Evolutionary conservation across 64 coral and sea anemone species (phyloP).

Genomic region (Montipora cactus): DNA sequence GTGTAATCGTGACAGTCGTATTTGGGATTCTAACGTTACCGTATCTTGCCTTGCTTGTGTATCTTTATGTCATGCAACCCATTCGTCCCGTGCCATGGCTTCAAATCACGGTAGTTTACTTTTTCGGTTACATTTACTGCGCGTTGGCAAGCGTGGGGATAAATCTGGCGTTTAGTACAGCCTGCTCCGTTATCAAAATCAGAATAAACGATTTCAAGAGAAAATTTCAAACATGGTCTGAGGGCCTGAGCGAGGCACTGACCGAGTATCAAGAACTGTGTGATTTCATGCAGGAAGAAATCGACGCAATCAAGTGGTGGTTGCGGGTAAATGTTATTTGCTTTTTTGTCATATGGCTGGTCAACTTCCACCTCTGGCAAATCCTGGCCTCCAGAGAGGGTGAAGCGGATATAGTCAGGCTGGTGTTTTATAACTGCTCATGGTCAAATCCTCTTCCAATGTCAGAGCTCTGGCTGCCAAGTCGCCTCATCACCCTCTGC

Average conservation of each 20-base stretch:
- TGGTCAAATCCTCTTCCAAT: not conserved
- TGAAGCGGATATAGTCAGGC: no score
- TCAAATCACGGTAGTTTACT: constrained; percentile 31
- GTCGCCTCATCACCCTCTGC: constrained; percentile 14
- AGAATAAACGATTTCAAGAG: constrained; percentile 38
- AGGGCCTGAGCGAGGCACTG: constrained; percentile 3
- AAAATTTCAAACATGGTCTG: constrained; percentile 14
- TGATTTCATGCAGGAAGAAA: constrained; percentile 36
- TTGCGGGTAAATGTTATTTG: not conserved
- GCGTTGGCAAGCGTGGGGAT: constrained; percentile 11
- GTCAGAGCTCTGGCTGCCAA: not conserved
- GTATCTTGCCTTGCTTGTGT: no score
- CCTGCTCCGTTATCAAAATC: not conserved
- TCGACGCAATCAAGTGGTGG: constrained; percentile 63
- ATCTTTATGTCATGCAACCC: not conserved
- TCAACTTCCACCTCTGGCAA: constrained; percentile 43
- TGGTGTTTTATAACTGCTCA: constrained; percentile 25
- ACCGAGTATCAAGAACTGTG: constrained; percentile 36
- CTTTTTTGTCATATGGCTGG: no score
- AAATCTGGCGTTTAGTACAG: constrained; percentile 45
- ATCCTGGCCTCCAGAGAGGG: constrained; percentile 2
- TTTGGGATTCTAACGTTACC: no score
- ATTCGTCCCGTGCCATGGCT: constrained; percentile 36
- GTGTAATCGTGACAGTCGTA: not conserved
- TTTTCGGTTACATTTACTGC: constrained; percentile 44